Evolutionary conservation across 2,797 vertebrate genomes (phyloP), one percentile per base, ranked within the genome.

Genomic region (Leuciscus waleckii): DNA sequence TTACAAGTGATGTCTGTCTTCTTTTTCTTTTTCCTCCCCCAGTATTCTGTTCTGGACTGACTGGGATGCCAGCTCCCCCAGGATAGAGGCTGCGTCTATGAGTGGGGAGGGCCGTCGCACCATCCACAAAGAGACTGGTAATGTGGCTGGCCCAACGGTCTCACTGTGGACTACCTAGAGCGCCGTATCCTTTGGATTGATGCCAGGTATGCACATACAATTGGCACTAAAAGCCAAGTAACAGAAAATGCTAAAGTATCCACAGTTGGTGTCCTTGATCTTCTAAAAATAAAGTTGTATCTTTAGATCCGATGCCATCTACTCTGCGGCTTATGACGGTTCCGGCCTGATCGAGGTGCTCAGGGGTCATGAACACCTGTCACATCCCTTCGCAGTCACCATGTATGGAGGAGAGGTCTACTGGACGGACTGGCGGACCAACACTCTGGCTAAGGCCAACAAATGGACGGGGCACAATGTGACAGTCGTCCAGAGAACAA

Each of bases 11-110:
- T 58, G 19, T 26, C 21, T 70, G 10, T 26, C 56, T 58, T 54
- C 49, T 67, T 32, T 43, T 10, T 39, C 14, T 2, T 79, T 21
- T 65, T 32, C 26, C 37, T 32, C 29, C 8, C 26, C 7, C 88
- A 99, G 98, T 79, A 99, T 99, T 90, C 94, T 99, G 2, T 99
- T 99, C 92, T 99, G 98, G 98, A 99, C 98, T 0, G 98, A 99
- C 92, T 99, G 98, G 98, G 98, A 99, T 0, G 98, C 98, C 81
- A 98, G 95, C 89, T 91, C 97, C 85, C 98, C 98, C 75, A 95
- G 98, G 86, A 99, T 99, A 0, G 98, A 99, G 92, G 98, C 97
- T 0, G 97, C 98, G 1, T 99, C 98, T 81, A 99, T 99, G 98
- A 99, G 98, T 0, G 98, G 98, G 0, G 97, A 92, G 0, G 97